Evolutionary conservation across 2,888 invertebrate species (phyloP), one percentile per base, ranked within the genome.

Genomic region (Agonopterix heracliana): DNA sequence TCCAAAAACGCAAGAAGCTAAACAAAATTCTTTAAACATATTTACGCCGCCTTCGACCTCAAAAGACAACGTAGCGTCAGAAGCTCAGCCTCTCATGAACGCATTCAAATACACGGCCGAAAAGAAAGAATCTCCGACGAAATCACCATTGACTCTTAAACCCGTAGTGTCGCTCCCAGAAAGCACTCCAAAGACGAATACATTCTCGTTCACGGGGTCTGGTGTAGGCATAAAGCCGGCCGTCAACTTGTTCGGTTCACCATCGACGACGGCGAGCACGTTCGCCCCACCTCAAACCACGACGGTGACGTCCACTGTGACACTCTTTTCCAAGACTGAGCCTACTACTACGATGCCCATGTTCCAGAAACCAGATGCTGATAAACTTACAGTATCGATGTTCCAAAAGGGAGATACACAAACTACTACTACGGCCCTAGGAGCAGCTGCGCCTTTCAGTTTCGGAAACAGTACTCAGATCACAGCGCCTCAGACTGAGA

Each of bases 381-480:
- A 47, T 7, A 17, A 4, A 14, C 34, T 44, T 9, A 49, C 26
- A 26, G 34, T 38, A 9, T 26, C 48, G n/a, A 35, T 66, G 38
- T 68, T 71, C 48, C 60, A 54, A 54, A 61, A 53, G 35, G 55
- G 13, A 47, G 62, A 61, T 3, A 34, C 49, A 9, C 49, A 48
- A 2, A 56, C 60, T 13, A 45, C 48, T 2, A 46, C 58, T n/a
- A 45, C 54, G 17, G 34, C 63, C 8, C 9, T 52, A 4, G 50
- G 60, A 2, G 34, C 61, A 1, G 40, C 66, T 10, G 54, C 66
- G 1, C 60, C 77, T n/a, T 86, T 85, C 49, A 73, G 63, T 54
- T 81, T 83, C 48, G 77, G 78, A 1, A 59, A 42, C 11, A 74
- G 56, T 48, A 46, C 53, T 9, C 52, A 60, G 59, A 9, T 44